Conservation (phyloP, 2,113 vertebrate genomes). For the Erythrocercus mccallii region DNA sequence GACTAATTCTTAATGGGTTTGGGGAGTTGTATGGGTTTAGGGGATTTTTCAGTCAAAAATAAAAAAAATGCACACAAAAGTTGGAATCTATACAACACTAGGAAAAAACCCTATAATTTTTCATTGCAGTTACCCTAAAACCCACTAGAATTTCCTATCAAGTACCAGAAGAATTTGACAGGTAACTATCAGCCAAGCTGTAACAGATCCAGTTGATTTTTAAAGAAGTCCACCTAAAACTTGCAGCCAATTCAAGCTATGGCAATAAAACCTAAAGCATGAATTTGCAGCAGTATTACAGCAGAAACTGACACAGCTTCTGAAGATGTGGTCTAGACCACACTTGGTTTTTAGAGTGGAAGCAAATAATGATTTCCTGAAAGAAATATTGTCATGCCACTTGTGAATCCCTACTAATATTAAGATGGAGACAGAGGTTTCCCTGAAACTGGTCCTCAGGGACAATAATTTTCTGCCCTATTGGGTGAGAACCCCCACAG, state of each 20-base stretch:
- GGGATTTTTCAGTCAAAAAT: background rate
- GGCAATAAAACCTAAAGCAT: background rate
- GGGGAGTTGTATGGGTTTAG: rapidly evolving
- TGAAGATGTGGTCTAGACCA: background rate
- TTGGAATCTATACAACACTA: background rate
- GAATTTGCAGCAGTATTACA: background rate
- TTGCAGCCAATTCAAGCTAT: background rate
- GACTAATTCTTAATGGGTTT: background rate
- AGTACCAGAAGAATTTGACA: background rate
- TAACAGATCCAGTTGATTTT: background rate
- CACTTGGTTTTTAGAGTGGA: background rate
- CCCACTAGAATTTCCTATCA: background rate
- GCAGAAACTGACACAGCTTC: background rate
- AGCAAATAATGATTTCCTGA: background rate
- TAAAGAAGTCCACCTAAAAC: background rate
- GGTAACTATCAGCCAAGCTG: background rate
- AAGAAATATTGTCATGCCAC: background rate
- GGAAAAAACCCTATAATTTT: background rate
- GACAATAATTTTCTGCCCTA: background rate
- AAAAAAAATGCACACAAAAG: background rate
- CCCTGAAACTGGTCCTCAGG: background rate
- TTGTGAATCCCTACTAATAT: background rate
- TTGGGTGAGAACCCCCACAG: background rate
- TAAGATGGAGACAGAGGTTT: background rate
- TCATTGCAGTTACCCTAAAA: background rate